These are phyloP conservation scores for Eupeodes luniger DNA, from an alignment of 2,888 invertebrate genomes.

Conservation along the genomic window DNA sequence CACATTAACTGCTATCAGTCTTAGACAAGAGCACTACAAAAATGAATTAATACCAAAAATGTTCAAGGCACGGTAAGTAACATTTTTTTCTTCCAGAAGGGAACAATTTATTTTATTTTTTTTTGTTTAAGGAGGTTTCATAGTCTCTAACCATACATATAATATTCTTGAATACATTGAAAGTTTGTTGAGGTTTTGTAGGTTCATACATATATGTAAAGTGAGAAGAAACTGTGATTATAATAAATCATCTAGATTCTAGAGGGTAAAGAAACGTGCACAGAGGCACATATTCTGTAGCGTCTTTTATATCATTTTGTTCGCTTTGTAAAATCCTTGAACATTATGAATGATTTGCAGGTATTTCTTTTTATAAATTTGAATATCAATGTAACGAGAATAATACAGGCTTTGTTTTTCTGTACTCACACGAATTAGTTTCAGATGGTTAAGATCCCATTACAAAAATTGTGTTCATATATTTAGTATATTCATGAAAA, in stretches of 20 bases:
- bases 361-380: constrained; percentile 34
- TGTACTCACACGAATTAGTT: constrained; percentile 35
- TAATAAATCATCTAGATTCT: constrained; percentile 64
- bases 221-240: constrained; percentile 72
- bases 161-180: constrained; percentile 42
- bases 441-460: constrained; percentile 58
- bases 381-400: constrained; percentile 39
- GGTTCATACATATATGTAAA: constrained; percentile 32
- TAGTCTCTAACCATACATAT: background rate
- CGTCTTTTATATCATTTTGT: constrained; percentile 13
- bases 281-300: constrained; percentile 52
- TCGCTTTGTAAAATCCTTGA: background rate
- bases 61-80: constrained; percentile 33
- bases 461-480: constrained; percentile 56
- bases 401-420: constrained; percentile 5
- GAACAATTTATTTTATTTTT: constrained; percentile 15
- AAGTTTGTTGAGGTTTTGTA: constrained; percentile 1
- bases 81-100: constrained; percentile 33
- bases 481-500: background rate
- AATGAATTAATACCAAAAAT: constrained; percentile 38
- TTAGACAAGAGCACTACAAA: constrained; percentile 11
- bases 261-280: constrained; percentile 35
- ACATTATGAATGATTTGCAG: background rate
- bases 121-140: constrained; percentile 22
- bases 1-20: constrained; percentile 60